Evolutionary conservation across 2,888 invertebrate genomes (phyloP).

Genomic region (Drosophila kuntzei): DNA sequence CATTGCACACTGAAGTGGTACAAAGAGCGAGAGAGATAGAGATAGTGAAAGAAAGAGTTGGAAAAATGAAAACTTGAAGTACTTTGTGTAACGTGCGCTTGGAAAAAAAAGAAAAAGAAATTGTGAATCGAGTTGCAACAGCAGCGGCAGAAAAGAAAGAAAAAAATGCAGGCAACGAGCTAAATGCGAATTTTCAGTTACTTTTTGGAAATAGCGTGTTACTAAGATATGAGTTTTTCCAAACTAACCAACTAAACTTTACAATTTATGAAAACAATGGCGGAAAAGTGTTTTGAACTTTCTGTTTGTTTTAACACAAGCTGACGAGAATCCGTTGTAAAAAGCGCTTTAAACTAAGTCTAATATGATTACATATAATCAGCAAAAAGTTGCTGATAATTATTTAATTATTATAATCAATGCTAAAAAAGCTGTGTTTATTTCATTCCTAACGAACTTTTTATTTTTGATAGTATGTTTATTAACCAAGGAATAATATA

Average conservation of each 20-base stretch:
- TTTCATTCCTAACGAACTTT: too few relatives aligned
- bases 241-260: conserved; percentile 39
- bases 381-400: too few relatives aligned
- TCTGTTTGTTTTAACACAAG: conserved; percentile 2
- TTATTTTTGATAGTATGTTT: too few relatives aligned
- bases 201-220: conserved; percentile 35
- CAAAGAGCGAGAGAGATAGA: not conserved
- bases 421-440: too few relatives aligned
- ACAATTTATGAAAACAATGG: conserved; percentile 44
- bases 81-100: conserved; percentile 11
- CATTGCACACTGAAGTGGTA: conserved; percentile 46
- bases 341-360: not conserved
- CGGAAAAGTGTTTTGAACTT: conserved; percentile 10
- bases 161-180: conserved; percentile 7
- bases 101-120: conserved; percentile 11
- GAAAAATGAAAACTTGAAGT: conserved; percentile 25
- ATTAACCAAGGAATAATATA: too few relatives aligned
- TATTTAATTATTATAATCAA: too few relatives aligned
- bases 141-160: not conserved
- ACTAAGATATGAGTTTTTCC: conserved; percentile 27
- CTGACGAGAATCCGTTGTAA: not conserved
- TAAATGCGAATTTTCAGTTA: conserved; percentile 49
- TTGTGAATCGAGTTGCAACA: conserved; percentile 11
- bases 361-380: not conserved
- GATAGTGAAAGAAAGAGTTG: conserved; percentile 11